Evolutionary conservation across 2,797 vertebrate species (phyloP).

Genomic region (Meda fulgida): DNA sequence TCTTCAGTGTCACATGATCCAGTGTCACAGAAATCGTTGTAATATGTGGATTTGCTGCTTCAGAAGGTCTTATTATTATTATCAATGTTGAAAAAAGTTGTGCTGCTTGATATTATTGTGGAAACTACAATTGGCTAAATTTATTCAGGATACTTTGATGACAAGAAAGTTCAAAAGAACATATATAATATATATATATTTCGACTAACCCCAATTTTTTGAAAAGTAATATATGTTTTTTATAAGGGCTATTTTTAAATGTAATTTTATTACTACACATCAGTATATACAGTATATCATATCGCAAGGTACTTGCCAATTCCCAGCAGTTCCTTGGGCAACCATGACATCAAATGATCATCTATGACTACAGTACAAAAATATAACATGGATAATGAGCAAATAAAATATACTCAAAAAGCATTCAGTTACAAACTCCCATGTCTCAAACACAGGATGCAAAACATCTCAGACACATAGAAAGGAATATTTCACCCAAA

Average conservation of each 20-base stretch:
- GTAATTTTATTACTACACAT: neutral
- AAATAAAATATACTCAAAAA: slow-evolving; percentile 47
- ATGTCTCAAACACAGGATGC: slow-evolving; percentile 76
- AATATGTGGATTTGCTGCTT: neutral
- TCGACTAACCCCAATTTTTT: neutral
- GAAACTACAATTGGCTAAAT: neutral
- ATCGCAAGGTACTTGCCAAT: slow-evolving; percentile 23
- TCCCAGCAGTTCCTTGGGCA: slow-evolving; percentile 34
- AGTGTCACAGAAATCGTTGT: neutral
- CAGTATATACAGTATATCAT: slow-evolving; percentile 9
- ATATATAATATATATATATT: no score
- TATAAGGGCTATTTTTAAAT: neutral
- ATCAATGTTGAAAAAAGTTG: neutral
- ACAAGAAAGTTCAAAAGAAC: no score
- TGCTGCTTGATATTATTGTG: neutral
- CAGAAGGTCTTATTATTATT: neutral
- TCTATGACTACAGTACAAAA: slow-evolving; percentile 60
- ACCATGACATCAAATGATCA: slow-evolving; percentile 40
- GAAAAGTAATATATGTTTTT: neutral
- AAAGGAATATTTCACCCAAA: neutral
- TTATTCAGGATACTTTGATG: neutral
- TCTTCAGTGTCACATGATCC: neutral
- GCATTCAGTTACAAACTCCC: slow-evolving; percentile 51
- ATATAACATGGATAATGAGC: slow-evolving; percentile 46
- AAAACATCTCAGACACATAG: slow-evolving; percentile 68